These are phyloP conservation scores for Eupithecia subfuscata DNA, from an alignment of 2,888 invertebrate species.

Conservation along the genomic window DNA sequence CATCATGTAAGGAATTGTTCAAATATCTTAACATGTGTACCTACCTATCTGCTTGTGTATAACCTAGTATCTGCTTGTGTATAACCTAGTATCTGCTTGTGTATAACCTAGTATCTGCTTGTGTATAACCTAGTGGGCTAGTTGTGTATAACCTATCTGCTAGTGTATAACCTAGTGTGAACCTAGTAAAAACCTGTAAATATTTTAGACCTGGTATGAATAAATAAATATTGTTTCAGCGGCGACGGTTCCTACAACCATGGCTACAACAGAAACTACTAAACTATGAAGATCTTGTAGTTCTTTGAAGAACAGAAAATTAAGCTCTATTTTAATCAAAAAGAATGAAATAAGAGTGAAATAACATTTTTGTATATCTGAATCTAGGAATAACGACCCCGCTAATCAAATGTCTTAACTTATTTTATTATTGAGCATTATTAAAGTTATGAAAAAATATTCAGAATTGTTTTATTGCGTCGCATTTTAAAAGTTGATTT, in stretches of 20 bases:
- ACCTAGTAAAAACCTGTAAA: background rate
- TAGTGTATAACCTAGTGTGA: too few species aligned
- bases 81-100: too few species aligned
- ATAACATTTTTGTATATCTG: background rate
- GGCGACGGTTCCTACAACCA: conserved; percentile 61
- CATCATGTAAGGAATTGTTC: too few species aligned
- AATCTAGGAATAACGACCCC: background rate
- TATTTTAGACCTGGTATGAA: background rate
- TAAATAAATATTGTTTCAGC: conserved; percentile 45
- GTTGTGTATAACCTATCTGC: too few species aligned
- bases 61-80: too few species aligned
- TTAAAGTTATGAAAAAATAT: conserved; percentile 45
- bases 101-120: too few species aligned
- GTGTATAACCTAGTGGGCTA: too few species aligned
- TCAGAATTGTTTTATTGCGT: background rate
- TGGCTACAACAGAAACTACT: conserved; percentile 59
- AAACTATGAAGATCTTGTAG: background rate
- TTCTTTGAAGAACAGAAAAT: background rate
- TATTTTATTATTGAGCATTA: conserved; percentile 49
- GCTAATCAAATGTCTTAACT: conserved; percentile 31
- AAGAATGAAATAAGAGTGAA: background rate
- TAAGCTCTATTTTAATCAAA: background rate
- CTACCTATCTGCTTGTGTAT: too few species aligned
- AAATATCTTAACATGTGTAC: too few species aligned
- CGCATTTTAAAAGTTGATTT: background rate